Evolutionary conservation across 1,140 invertebrate genomes (phyloP).

Genomic region (Dermatophagoides farinae): DNA sequence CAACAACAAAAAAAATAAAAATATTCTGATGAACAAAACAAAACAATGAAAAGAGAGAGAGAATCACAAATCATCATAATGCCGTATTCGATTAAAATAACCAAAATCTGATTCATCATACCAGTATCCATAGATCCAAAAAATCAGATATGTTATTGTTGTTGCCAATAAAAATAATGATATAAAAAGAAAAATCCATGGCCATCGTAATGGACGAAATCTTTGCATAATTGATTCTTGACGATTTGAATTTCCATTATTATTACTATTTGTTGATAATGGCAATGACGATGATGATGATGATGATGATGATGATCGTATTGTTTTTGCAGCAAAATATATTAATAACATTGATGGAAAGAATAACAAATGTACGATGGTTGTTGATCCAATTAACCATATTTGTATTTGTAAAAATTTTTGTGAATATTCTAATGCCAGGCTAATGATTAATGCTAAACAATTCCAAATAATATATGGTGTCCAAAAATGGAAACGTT

Average conservation of each 20-base stretch:
- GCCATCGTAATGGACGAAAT: not conserved
- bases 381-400: not conserved
- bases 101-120: too few species aligned
- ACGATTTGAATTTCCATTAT: too few species aligned
- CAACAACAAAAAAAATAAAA: too few species aligned
- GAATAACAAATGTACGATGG: not conserved
- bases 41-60: too few species aligned
- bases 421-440: not conserved
- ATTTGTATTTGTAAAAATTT: not conserved
- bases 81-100: too few species aligned
- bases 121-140: not conserved
- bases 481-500: not conserved
- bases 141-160: not conserved
- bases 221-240: too few species aligned
- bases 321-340: not conserved
- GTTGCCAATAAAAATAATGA: not conserved
- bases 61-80: too few species aligned
- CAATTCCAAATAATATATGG: slow-evolving; percentile 1
- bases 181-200: not conserved
- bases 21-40: too few species aligned
- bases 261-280: too few species aligned
- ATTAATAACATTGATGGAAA: not conserved
- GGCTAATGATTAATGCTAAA: not conserved
- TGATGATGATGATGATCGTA: too few species aligned
- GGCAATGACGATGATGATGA: too few species aligned